These are phyloP conservation scores for Gallinago jamesoni DNA, from an alignment of 2,113 vertebrate genomes.

Conservation along the genomic window DNA sequence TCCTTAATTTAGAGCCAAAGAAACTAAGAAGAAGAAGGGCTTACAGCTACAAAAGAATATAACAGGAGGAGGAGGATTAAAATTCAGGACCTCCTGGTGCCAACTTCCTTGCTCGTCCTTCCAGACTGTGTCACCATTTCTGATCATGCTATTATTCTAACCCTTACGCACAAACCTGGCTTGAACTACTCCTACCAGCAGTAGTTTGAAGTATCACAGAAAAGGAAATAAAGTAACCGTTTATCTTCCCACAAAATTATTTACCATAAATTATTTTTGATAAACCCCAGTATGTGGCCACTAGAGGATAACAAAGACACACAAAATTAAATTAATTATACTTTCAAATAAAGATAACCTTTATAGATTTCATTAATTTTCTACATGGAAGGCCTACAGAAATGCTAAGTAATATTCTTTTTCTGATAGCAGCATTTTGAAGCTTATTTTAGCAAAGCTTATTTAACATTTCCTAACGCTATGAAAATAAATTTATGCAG, in stretches of 20 bases:
- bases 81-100: background rate
- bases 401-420: slow-evolving; percentile 36
- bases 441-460: slow-evolving; percentile 24
- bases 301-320: slow-evolving; percentile 23
- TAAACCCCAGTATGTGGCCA: background rate
- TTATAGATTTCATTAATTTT: slow-evolving; percentile 30
- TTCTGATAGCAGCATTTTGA: slow-evolving; percentile 39
- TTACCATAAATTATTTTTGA: background rate
- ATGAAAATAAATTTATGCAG: slow-evolving; percentile 40
- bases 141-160: background rate
- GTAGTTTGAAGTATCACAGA: background rate
- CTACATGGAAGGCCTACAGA: background rate
- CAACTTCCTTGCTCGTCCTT: background rate
- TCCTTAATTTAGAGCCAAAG: background rate
- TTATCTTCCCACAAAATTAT: background rate
- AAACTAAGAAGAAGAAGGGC: background rate
- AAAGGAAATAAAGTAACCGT: background rate
- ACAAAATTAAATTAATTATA: slow-evolving; percentile 22
- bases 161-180: background rate
- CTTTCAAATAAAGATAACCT: slow-evolving; percentile 28
- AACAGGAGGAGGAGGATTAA: background rate
- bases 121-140: background rate
- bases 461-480: slow-evolving; percentile 57
- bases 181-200: background rate
- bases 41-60: background rate